Evolutionary conservation across 2,888 invertebrate species (phyloP), one percentile per base, ranked within the genome.

Genomic region (Papilio protenor): DNA sequence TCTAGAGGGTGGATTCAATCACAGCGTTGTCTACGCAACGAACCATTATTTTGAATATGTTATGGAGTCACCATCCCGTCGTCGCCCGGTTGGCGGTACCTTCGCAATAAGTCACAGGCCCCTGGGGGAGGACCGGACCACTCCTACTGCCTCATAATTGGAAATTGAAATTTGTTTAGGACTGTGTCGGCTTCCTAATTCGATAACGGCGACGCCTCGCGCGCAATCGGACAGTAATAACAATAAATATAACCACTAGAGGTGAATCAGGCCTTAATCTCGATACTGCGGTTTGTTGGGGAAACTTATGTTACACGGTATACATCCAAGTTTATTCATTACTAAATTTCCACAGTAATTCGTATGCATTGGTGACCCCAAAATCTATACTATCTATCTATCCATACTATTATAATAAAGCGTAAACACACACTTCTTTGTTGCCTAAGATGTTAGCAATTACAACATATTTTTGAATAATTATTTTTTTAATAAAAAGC

Each of bases 91-190:
- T 27, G 27, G 27, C 27, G 27, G 27, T 27, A 84, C 86, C 87
- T 86, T 83, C 85, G 91, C 91, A 91, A 94, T 94, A 94, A 93
- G 91, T 94, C 91, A 92, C 86, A 79, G 86, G 85, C 83, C 85
- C 86, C 94, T 90, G 91, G 82, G 93, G 92, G 93, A 91, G 85
- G 81, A 83, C 82, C 82, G 84, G 83, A 84, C 88, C 87, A 89
- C 87, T 90, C 88, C 88, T 89, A 87, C 88, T 85, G 87, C 86
- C 82, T 86, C 89, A 92, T 93, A 94, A 94, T 94, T 94, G 94
- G 92, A 92, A 93, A 94, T 94, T 93, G 92, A 93, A 94, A 94
- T 94, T 94, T 94, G 92, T 94, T 93, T 93, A 94, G 94, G 93
- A 91, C 89, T 87, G 87, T 87, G 87, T 86, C 86, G 89, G 89